Evolutionary conservation across 2,113 vertebrate species (phyloP), one percentile per base, ranked within the genome.

Genomic region (Serinus canaria): DNA sequence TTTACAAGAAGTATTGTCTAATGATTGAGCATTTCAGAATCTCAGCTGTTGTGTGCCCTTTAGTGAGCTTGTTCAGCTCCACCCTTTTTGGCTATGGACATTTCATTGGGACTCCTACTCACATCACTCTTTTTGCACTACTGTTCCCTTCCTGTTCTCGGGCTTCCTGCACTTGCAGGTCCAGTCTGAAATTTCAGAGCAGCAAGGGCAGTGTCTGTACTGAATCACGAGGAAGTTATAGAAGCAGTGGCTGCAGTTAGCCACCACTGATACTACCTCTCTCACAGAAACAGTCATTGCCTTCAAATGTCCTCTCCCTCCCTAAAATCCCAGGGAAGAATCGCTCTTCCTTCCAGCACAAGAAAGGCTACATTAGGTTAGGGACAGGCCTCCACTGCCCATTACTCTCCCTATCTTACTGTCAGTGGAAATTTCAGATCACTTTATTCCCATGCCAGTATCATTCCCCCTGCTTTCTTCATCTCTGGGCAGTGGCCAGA

Each of bases 351-450:
- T 95, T 97, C 89, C 83, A 95, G 91, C 81, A 89, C 47, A 39
- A 59, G 91, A 90, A 87, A 88, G 33, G 53, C 92, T 86, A 50
- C 92, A 90, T 77, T 93, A 76, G 92, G 83, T 94, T 92, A 95
- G 94, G 87, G 89, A 96, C 92, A 96, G 96, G 33, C 15, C 74
- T 97, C 92, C 91, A 96, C 63, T 94, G 91, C 58, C 92, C 78
- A 24, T 88, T 53, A 77, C 63, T 60, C 70, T 96, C 83, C 83
- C 64, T 78, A 5, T 95, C 97, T 97, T 95, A 91, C 83, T 96
- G 93, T 92, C 95, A 94, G 50, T 37, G 39, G 90, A 92, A 90
- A 95, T 98, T 97, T 97, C 92, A 90, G 75, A 93, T 95, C 94
- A 93, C 95, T 97, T 95, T 95, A 93, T 96, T 96, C 90, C 89